These are phyloP conservation scores for Chydorus sphaericus DNA, from an alignment of 2,888 invertebrate species.

Conservation along the genomic window DNA sequence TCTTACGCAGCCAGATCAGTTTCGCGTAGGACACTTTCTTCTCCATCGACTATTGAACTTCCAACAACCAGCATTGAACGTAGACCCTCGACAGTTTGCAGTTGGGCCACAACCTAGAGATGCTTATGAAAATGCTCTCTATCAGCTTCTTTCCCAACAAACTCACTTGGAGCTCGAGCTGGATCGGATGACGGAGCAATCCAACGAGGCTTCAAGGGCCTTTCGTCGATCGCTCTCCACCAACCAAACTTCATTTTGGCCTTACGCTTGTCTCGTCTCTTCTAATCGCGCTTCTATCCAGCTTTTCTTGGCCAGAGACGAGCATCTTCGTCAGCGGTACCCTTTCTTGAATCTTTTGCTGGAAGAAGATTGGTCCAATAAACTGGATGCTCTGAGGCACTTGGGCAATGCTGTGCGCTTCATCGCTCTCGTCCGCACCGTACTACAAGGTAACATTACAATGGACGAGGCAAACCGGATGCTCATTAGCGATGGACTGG, in stretches of 20 bases:
- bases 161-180: background rate
- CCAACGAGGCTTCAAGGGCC: background rate
- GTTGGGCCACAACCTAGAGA: background rate
- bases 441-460: background rate
- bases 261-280: background rate
- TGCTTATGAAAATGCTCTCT: background rate
- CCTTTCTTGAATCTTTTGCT: slow-evolving; percentile 4
- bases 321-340: background rate
- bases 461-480: background rate
- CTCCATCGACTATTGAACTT: slow-evolving; percentile 1
- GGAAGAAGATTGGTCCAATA: background rate
- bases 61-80: background rate
- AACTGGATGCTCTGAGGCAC: slow-evolving; percentile 1
- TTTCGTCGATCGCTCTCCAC: background rate
- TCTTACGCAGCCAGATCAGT: background rate
- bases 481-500: background rate
- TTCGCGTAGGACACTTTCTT: slow-evolving; percentile 1
- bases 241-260: slow-evolving; percentile 3
- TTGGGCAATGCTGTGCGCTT: slow-evolving; percentile 4
- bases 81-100: background rate
- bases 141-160: background rate
- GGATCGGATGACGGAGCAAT: background rate
- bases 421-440: slow-evolving; percentile 2
- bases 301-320: background rate
- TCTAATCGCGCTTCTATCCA: slow-evolving; percentile 1